Evolutionary conservation across 1,140 invertebrate species (phyloP).

Genomic region (Pachypsylla venusta): DNA sequence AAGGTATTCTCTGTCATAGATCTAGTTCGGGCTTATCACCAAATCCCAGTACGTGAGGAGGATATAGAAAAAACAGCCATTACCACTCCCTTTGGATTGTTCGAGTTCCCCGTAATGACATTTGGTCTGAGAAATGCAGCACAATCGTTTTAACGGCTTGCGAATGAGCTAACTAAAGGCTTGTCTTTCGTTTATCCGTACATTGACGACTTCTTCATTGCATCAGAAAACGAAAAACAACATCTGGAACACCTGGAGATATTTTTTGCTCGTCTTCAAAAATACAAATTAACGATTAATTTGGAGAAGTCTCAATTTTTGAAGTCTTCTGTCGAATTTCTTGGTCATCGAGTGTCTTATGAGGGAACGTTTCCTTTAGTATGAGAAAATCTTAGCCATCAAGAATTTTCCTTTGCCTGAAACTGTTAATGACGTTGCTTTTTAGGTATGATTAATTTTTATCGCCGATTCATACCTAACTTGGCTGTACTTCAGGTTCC

Average conservation of each 20-base stretch:
- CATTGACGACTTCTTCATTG: conserved; percentile 29
- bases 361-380: no score
- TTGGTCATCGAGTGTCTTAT: conserved; percentile 25
- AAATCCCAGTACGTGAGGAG: conserved; percentile 26
- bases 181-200: conserved; percentile 27
- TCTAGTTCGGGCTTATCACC: conserved; percentile 34
- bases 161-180: conserved; percentile 31
- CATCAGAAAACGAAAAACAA: conserved; percentile 22
- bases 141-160: conserved; percentile 35
- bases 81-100: conserved; percentile 16
- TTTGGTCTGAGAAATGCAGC: conserved; percentile 30
- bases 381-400: no score
- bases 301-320: conserved; percentile 26
- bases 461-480: no score
- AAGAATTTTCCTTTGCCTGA: no score
- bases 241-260: conserved; percentile 21
- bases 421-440: no score
- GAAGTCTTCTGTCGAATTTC: conserved; percentile 23
- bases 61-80: conserved; percentile 24
- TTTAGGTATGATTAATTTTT: no score
- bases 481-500: no score
- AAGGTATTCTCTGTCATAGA: conserved; percentile 34
- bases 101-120: conserved; percentile 15
- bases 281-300: conserved; percentile 27
- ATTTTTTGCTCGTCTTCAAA: conserved; percentile 22